These are phyloP conservation scores for Bryconaethiops microstoma DNA, from an alignment of 2,797 vertebrate species.

Conservation along the genomic window DNA sequence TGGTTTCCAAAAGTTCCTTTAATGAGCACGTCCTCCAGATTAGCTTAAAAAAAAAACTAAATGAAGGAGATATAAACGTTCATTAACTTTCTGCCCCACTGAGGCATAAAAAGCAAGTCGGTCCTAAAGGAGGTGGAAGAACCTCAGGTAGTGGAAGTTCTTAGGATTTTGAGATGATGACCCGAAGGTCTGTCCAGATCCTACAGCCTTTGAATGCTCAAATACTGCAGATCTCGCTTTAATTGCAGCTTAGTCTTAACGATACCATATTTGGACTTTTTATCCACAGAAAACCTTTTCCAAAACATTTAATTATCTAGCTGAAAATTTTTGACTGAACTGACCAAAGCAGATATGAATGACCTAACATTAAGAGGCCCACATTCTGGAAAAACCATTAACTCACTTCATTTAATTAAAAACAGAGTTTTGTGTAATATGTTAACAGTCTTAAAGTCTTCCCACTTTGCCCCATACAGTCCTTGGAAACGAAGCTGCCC, in stretches of 20 bases:
- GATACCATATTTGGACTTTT: not conserved
- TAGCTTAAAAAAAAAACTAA: conserved; percentile 10
- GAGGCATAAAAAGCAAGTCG: conserved; percentile 22
- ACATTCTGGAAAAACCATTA: not conserved
- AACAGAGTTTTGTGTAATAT: too few relatives aligned
- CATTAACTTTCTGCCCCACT: conserved; percentile 32
- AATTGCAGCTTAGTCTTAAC: not conserved
- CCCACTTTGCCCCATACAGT: too few relatives aligned
- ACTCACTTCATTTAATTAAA: too few relatives aligned
- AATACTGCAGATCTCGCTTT: conserved; percentile 14
- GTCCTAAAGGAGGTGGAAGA: conserved; percentile 18
- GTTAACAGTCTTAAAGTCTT: too few relatives aligned
- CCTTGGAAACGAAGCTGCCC: too few relatives aligned
- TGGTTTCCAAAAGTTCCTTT: conserved; percentile 18
- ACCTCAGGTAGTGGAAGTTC: conserved; percentile 47
- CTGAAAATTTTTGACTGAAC: not conserved
- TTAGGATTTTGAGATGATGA: conserved; percentile 27
- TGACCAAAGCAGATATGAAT: not conserved
- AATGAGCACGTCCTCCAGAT: conserved; percentile 32
- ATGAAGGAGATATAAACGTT: conserved; percentile 43
- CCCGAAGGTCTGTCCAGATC: conserved; percentile 23
- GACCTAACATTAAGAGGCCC: not conserved
- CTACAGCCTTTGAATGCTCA: conserved; percentile 39
- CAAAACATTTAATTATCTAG: conserved; percentile 1
- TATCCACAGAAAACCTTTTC: not conserved